Evolutionary conservation across 2,888 invertebrate genomes (phyloP).

Genomic region (Diloba caeruleocephala): DNA sequence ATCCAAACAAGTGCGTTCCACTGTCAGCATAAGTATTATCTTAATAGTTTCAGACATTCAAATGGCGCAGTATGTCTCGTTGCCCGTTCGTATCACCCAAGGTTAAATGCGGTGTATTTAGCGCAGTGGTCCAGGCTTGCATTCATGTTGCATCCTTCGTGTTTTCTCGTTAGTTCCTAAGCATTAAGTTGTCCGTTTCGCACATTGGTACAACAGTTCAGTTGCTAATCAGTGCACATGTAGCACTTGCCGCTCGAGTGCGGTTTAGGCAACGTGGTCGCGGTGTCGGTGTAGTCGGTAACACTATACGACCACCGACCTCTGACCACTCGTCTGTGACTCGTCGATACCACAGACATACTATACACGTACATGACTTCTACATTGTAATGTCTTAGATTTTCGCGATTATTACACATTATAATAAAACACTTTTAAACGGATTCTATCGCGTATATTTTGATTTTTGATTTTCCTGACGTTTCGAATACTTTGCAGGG

Average conservation of each 20-base stretch:
- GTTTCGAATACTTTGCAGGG: too few relatives aligned
- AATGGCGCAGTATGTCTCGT: slow-evolving; percentile 41
- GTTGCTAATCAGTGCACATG: slow-evolving; percentile 61
- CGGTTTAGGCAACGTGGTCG: slow-evolving; percentile 48
- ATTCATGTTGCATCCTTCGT: slow-evolving; percentile 9
- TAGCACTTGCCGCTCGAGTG: slow-evolving; percentile 58
- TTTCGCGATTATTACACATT: too few relatives aligned
- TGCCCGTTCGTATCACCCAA: slow-evolving; percentile 42
- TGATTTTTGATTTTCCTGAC: too few relatives aligned
- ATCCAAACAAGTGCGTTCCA: too few relatives aligned
- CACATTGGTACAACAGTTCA: slow-evolving; percentile 41
- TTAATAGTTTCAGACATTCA: slow-evolving; percentile 31
- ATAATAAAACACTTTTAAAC: too few relatives aligned
- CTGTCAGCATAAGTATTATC: slow-evolving; percentile 13
- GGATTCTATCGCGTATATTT: too few relatives aligned
- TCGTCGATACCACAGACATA: slow-evolving; percentile 31
- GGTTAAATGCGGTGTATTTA: slow-evolving; percentile 22
- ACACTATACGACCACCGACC: slow-evolving; percentile 36
- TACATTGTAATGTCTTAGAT: too few relatives aligned
- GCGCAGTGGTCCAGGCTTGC: slow-evolving; percentile 9
- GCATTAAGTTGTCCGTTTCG: slow-evolving; percentile 24
- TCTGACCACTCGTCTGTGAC: slow-evolving; percentile 48
- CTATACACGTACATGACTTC: slow-evolving; percentile 9
- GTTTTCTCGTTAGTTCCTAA: slow-evolving; percentile 3
- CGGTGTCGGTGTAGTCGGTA: slow-evolving; percentile 45